Conservation (phyloP, 2,113 vertebrate genomes). For the Alouatta palliata region DNA sequence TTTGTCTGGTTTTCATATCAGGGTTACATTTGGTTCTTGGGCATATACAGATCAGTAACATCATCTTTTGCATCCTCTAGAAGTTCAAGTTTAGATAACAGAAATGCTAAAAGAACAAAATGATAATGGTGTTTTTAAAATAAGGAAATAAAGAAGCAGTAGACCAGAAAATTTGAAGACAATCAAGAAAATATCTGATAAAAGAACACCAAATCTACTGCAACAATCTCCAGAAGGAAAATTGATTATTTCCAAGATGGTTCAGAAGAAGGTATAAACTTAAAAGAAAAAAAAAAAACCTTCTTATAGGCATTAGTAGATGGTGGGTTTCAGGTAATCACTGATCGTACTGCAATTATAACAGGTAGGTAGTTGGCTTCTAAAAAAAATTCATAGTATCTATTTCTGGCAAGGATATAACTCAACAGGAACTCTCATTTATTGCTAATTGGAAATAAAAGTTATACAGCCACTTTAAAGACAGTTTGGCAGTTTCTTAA, state of each 20-base stretch:
- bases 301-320: neutral
- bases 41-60: neutral
- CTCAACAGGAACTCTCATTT: neutral
- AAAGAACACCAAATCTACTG: neutral
- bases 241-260: neutral
- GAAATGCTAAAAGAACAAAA: neutral
- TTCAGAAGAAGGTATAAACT: neutral
- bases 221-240: neutral
- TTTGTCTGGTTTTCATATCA: neutral
- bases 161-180: neutral
- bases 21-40: neutral
- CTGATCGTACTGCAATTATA: neutral
- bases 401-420: neutral
- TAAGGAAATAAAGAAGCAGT: neutral
- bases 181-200: neutral
- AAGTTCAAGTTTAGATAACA: neutral
- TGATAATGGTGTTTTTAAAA: neutral
- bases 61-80: neutral
- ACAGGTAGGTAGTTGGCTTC: neutral
- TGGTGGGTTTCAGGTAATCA: neutral
- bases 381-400: neutral
- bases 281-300: neutral
- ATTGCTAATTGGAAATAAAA: neutral
- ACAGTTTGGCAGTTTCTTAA: neutral
- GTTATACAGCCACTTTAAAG: neutral